Evolutionary conservation across 2,797 vertebrate genomes (phyloP).

Genomic region (Bryconaethiops microstoma): DNA sequence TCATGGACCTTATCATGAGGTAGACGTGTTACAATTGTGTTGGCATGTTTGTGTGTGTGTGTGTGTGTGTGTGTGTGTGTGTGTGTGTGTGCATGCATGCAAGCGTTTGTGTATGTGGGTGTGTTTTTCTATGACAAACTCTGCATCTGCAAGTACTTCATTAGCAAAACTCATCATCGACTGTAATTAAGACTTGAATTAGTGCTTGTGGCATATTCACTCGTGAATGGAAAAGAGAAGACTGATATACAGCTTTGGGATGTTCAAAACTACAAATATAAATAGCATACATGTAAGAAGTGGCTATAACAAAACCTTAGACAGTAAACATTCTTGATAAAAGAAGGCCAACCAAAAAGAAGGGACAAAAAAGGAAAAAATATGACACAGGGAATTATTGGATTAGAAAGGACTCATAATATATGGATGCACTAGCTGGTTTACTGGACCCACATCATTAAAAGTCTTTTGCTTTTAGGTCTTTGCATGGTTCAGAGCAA

Average conservation of each 20-base stretch:
- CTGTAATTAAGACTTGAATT: conserved; percentile 54
- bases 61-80: too few species aligned
- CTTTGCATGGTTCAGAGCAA: conserved; percentile 18
- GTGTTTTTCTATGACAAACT: conserved; percentile 21
- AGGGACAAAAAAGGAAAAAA: neutral
- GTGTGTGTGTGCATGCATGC: too few species aligned
- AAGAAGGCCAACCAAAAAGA: neutral
- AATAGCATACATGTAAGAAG: too few species aligned
- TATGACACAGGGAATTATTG: neutral
- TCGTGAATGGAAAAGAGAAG: conserved; percentile 18
- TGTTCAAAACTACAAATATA: neutral
- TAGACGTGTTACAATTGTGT: neutral
- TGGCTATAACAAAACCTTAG: neutral
- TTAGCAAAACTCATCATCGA: conserved; percentile 58
- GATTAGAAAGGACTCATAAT: neutral
- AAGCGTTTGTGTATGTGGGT: neutral
- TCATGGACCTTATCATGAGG: conserved; percentile 34
- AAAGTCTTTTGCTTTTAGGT: neutral
- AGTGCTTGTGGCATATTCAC: conserved; percentile 49
- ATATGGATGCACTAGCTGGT: conserved; percentile 7
- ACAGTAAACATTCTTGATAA: neutral
- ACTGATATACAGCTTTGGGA: conserved; percentile 24
- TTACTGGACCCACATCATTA: neutral
- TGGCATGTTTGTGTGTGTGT: neutral
- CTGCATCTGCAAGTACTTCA: conserved; percentile 50